Evolutionary conservation across 2,888 invertebrate genomes (phyloP).

Genomic region (Nesidiocoris tenuis): DNA sequence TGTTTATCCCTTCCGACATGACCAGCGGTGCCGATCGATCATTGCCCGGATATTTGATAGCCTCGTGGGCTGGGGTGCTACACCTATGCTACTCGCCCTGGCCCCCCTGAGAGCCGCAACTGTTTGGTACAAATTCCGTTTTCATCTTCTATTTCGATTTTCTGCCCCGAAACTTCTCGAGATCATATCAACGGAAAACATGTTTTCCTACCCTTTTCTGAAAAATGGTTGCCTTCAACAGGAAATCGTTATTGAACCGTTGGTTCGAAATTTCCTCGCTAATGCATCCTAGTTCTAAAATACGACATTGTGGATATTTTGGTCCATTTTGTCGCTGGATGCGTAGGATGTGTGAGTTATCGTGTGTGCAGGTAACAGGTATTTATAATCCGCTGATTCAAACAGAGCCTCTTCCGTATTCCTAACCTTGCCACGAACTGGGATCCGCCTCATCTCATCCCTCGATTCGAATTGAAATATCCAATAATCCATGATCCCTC

Average conservation of each 20-base stretch:
- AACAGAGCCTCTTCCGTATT: slow-evolving; percentile 15
- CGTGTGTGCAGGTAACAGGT: slow-evolving; percentile 20
- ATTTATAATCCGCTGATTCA: slow-evolving; percentile 15
- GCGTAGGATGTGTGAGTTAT: background rate
- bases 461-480: no score
- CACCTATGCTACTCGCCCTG: background rate
- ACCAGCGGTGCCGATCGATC: background rate
- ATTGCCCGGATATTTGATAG: background rate
- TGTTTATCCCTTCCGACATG: background rate
- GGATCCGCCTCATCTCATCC: background rate
- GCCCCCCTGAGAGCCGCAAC: background rate
- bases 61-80: background rate
- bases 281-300: no score
- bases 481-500: no score
- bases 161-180: no score
- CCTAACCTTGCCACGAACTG: slow-evolving; percentile 17
- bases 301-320: no score
- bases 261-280: no score
- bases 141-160: no score
- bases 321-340: no score
- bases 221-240: no score
- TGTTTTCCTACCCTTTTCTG: no score
- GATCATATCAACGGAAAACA: no score
- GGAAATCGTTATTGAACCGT: no score
- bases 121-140: background rate